Conservation (phyloP, 2,797 vertebrate genomes). For the Tapera naevia region DNA sequence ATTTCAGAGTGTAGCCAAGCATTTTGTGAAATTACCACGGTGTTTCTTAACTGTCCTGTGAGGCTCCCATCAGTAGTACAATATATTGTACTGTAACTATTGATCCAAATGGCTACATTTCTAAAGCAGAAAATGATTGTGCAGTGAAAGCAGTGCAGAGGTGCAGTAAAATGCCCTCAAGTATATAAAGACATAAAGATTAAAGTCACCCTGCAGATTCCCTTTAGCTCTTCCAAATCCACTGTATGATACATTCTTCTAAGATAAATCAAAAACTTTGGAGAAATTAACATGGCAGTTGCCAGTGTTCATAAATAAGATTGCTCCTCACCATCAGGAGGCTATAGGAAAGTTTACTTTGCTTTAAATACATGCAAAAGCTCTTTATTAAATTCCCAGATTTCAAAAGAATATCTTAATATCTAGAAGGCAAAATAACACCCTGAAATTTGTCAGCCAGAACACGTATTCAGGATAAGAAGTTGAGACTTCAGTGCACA, state of each 20-base stretch:
- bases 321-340: conserved; percentile 1
- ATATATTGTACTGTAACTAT: conserved; percentile 83
- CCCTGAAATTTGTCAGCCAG: conserved; percentile 71
- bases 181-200: conserved; percentile 84
- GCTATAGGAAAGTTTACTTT: conserved; percentile 36
- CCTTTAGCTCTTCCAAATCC: conserved; percentile 78
- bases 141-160: conserved; percentile 81
- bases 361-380: conserved; percentile 53
- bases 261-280: conserved; percentile 71
- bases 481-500: conserved; percentile 27
- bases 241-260: conserved; percentile 72
- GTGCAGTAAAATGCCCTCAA: conserved; percentile 80
- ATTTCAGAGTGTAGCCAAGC: conserved; percentile 24
- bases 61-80: conserved; percentile 78
- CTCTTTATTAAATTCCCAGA: conserved; percentile 66
- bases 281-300: conserved; percentile 69
- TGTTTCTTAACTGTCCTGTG: conserved; percentile 63
- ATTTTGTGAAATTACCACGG: conserved; percentile 23
- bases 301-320: conserved; percentile 61
- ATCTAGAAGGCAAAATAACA: conserved; percentile 68
- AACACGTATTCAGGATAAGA: conserved; percentile 64
- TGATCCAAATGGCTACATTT: conserved; percentile 85
- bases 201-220: conserved; percentile 80
- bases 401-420: conserved; percentile 64
- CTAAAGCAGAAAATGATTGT: conserved; percentile 88